Evolutionary conservation across 64 coral and sea anemone genomes (phyloP), one percentile per base, ranked within the genome.

Genomic region (Orbicella faveolata): DNA sequence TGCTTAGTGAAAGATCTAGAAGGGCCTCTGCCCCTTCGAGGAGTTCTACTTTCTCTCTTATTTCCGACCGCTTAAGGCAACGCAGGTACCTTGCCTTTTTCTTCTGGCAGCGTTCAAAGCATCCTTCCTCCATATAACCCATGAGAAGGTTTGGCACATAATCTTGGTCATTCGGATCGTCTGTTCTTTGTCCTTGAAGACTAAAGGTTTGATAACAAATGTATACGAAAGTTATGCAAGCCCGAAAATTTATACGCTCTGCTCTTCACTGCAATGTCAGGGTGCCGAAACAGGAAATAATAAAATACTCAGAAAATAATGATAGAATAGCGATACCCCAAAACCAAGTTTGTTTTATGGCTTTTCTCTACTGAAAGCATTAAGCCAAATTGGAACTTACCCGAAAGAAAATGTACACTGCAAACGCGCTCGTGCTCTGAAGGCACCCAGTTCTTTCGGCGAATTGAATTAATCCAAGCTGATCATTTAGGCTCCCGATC

Each of bases 401-500:
- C 84, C 53, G 37, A 87, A 20, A 48, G 41, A 48, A 48, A 48
- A 48, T 48, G 41, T 3, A 48, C 41, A 48, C 41, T 48, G 41
- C 41, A 48, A n/a, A n/a, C 41, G 6, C 41, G 41, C 41, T 48
- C 41, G 41, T 48, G 41, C 41, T 48, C 41, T 48, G 41, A 48
- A 48, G 41, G 41, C 41, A 48, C 6, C 41, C 41, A 48, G n/a
- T 48, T 39, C 84, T 87, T 75, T 52, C 69, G 17, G 33, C 68
- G 67, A 87, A 87, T 73, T 87, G 84, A 44, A 53, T 74, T 87
- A 19, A 75, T 74, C 84, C 84, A 87, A 21, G 68, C 67, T 23
- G 36, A 19, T 87, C 84, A 51, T 59, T 87, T 87, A 52, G 84
- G 70, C 20, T 87, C 68, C 20, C 37, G 34, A 20, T 87, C 70